Evolutionary conservation across 2,888 invertebrate genomes (phyloP).

Genomic region (Nyleta sp.): DNA sequence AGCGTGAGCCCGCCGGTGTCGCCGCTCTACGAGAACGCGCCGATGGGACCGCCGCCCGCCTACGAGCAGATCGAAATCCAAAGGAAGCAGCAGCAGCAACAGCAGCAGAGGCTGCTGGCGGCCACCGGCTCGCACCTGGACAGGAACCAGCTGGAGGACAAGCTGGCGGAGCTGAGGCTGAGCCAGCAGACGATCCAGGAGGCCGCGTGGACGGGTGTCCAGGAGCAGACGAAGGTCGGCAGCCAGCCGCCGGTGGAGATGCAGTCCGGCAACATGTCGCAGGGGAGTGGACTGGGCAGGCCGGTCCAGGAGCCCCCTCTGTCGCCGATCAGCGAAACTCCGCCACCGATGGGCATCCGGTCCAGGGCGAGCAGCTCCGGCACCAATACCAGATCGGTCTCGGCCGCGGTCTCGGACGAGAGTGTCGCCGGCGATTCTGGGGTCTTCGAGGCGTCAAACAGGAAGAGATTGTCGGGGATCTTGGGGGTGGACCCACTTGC

Average conservation of each 20-base stretch:
- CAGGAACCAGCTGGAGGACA: slow-evolving; percentile 79
- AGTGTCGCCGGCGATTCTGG: slow-evolving; percentile 98
- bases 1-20: slow-evolving; percentile 95
- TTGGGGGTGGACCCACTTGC: slow-evolving; percentile 76
- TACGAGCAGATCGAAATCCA: slow-evolving; percentile 88
- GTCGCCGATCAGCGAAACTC: slow-evolving; percentile 94
- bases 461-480: slow-evolving; percentile 81
- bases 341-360: slow-evolving; percentile 85
- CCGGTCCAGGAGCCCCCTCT: slow-evolving; percentile 86
- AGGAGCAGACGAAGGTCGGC: slow-evolving; percentile 72
- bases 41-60: slow-evolving; percentile 83
- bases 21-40: slow-evolving; percentile 84
- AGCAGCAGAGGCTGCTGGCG: slow-evolving; percentile 77
- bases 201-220: slow-evolving; percentile 67
- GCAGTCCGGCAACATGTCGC: slow-evolving; percentile 84
- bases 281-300: slow-evolving; percentile 85
- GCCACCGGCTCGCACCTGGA: slow-evolving; percentile 69
- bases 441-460: slow-evolving; percentile 94
- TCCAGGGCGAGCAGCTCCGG: slow-evolving; percentile 84
- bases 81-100: slow-evolving; percentile 83
- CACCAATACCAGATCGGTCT: slow-evolving; percentile 94
- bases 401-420: slow-evolving; percentile 98
- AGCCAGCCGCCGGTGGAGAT: slow-evolving; percentile 79
- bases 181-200: slow-evolving; percentile 80
- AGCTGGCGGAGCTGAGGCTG: slow-evolving; percentile 84